Conservation (phyloP, 2,888 invertebrate genomes). For the Timema podura region DNA sequence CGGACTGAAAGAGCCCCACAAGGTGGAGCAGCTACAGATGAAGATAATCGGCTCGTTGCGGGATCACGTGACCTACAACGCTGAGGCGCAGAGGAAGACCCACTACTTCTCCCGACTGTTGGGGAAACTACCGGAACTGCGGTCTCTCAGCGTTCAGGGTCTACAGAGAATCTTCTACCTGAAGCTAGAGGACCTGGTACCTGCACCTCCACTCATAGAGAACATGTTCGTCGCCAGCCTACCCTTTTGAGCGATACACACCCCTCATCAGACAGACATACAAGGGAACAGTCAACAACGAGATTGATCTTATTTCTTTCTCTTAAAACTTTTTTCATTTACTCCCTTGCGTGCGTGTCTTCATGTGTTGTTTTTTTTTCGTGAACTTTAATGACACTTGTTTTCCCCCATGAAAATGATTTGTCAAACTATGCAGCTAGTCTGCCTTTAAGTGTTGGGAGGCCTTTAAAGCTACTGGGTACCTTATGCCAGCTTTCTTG, state of each 20-base stretch:
- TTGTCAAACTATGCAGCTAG: not conserved
- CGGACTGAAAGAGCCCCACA: conserved; percentile 84
- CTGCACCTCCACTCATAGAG: conserved; percentile 89
- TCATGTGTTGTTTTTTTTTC: not conserved
- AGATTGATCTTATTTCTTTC: too few relatives aligned
- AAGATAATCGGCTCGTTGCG: conserved; percentile 92
- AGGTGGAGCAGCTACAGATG: conserved; percentile 93
- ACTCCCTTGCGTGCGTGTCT: not conserved
- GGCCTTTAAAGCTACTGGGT: conserved; percentile 14
- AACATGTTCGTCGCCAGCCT: conserved; percentile 93
- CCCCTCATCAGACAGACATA: too few relatives aligned
- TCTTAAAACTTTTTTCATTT: too few relatives aligned
- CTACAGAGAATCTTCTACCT: conserved; percentile 91
- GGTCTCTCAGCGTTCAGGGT: conserved; percentile 89
- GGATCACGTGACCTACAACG: conserved; percentile 92
- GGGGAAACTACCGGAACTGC: conserved; percentile 87
- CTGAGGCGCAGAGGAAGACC: conserved; percentile 81
- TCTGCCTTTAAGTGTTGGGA: not conserved
- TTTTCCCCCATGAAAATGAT: not conserved
- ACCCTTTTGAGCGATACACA: conserved; percentile 65
- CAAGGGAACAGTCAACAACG: too few relatives aligned
- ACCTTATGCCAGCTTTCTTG: conserved; percentile 20
- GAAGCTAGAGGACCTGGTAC: conserved; percentile 87
- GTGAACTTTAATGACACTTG: conserved; percentile 1
- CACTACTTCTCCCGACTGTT: conserved; percentile 92